Percentiles rank a stretch among this genome's conserved stretches.
These are phyloP conservation scores for Rattus rattus DNA, from an alignment of 2,113 vertebrate genomes.

Conservation along the genomic window DNA sequence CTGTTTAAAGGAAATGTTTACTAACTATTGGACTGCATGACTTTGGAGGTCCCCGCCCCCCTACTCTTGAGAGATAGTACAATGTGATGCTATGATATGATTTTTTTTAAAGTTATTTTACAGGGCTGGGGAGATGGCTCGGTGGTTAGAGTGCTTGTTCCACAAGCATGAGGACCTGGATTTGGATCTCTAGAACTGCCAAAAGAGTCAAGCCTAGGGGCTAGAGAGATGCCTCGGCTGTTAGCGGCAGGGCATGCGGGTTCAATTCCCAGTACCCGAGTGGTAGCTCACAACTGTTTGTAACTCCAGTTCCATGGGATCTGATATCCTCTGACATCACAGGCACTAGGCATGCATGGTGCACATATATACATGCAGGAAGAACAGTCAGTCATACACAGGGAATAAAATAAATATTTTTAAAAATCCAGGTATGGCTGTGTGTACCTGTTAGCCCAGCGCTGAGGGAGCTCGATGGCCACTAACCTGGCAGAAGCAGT, in stretches of 20 bases:
- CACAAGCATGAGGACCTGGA: background rate
- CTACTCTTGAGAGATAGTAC: background rate
- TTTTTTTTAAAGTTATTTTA: conserved; percentile 21
- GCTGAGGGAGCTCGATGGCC: background rate
- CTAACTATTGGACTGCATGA: background rate
- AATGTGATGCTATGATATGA: background rate
- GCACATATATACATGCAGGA: background rate
- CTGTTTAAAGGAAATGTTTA: conserved; percentile 36
- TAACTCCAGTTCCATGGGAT: background rate
- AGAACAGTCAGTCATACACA: background rate
- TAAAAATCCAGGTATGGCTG: background rate
- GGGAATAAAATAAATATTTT: background rate
- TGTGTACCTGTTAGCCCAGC: background rate
- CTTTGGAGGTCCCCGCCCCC: background rate
- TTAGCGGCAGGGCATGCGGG: no score
- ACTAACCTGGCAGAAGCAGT: background rate
- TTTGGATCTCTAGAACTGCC: background rate
- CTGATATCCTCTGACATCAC: background rate
- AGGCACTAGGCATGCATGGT: background rate
- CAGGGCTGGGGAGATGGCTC: background rate
- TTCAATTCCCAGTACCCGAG: background rate
- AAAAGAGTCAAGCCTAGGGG: background rate
- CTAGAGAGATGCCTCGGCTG: background rate
- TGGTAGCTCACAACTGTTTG: background rate
- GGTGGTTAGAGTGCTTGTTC: background rate